Conservation (phyloP, 2,888 invertebrate genomes). For the Pimpla rufipes region DNA sequence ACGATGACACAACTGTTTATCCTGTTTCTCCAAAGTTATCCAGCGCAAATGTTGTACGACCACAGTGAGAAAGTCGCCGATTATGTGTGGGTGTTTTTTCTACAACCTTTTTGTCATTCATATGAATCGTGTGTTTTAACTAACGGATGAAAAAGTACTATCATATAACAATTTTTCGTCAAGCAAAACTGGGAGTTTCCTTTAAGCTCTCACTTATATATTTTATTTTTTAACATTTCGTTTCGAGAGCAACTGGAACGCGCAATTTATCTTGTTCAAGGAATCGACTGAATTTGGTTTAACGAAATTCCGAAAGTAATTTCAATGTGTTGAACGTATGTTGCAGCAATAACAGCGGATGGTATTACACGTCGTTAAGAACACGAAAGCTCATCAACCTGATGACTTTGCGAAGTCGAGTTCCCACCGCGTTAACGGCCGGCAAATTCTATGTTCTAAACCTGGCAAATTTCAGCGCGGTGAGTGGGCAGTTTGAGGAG, state of each 20-base stretch:
- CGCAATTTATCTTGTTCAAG: too few relatives aligned
- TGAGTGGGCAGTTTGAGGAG: conserved; percentile 11
- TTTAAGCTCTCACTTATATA: too few relatives aligned
- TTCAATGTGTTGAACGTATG: background rate
- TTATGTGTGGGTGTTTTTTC: conserved; percentile 57
- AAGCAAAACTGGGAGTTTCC: too few relatives aligned
- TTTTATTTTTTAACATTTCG: too few relatives aligned
- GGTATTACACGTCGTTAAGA: conserved; percentile 67
- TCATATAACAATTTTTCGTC: too few relatives aligned
- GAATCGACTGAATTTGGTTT: background rate
- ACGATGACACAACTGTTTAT: conserved; percentile 51
- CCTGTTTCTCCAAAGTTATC: conserved; percentile 66
- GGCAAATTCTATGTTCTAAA: conserved; percentile 68
- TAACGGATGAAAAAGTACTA: too few relatives aligned
- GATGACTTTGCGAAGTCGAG: conserved; percentile 67
- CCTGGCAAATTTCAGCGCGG: conserved; percentile 68
- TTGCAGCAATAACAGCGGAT: conserved; percentile 60
- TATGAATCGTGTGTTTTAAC: background rate
- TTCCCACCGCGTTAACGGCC: conserved; percentile 65
- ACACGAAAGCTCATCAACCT: conserved; percentile 62
- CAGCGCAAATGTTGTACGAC: conserved; percentile 65
- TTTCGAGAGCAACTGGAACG: too few relatives aligned
- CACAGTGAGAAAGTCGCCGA: conserved; percentile 61
- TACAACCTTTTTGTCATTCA: background rate
- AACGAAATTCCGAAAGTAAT: background rate